Percentiles rank a stretch among this genome's conserved stretches.
phyloP scores from a whole-genome alignment of 2,888 invertebrate genomes.

The Nomada ruficornis region DNA sequence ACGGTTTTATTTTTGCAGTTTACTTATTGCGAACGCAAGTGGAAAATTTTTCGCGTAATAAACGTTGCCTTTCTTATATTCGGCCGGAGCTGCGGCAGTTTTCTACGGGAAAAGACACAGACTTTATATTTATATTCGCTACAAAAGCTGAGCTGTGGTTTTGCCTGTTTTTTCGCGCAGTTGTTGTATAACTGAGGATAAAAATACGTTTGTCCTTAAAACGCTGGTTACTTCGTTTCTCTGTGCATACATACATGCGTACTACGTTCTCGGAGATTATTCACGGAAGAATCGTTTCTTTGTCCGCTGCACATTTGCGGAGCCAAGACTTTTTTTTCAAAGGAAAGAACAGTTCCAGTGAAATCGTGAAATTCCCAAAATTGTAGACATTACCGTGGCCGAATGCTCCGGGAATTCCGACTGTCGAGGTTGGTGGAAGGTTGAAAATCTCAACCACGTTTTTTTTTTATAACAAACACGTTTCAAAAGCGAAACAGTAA shows the following conservation, averaged over 20 bases:
- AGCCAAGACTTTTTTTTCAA: conserved; percentile 22
- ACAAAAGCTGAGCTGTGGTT: neutral
- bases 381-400: conserved; percentile 13
- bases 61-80: neutral
- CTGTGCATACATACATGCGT: neutral
- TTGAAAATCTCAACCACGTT: conserved; percentile 27
- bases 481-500: conserved; percentile 33
- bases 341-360: conserved; percentile 8
- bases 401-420: conserved; percentile 26
- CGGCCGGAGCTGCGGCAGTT: neutral
- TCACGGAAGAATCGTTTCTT: conserved; percentile 26
- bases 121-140: conserved; percentile 29
- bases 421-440: neutral
- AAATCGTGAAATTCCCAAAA: conserved; percentile 32
- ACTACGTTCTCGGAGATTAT: conserved; percentile 13
- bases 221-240: conserved; percentile 11
- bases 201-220: conserved; percentile 16
- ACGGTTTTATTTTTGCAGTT: too few relatives aligned
- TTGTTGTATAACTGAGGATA: neutral
- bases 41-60: too few relatives aligned
- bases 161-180: neutral
- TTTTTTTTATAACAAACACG: conserved; percentile 40
- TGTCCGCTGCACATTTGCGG: conserved; percentile 24
- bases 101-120: neutral
- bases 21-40: too few relatives aligned